Percentiles rank a stretch among this genome's conserved stretches.
Conservation (phyloP, 2,113 vertebrate species). For the Ophiodon elongatus region DNA sequence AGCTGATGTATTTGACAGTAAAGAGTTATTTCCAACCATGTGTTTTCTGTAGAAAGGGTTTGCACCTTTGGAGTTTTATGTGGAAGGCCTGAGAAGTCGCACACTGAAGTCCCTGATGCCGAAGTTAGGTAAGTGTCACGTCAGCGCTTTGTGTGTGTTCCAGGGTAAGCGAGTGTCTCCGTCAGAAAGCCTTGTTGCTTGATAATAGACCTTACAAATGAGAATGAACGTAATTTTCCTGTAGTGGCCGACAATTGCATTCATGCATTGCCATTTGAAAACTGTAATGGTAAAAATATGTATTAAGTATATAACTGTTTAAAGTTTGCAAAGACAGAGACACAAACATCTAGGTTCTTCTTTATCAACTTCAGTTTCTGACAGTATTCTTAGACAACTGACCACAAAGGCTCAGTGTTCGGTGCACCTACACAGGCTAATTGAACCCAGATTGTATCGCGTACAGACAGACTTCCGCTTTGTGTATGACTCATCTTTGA, state of each 20-base stretch:
- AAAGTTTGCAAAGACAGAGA: no score
- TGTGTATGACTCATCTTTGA: no score
- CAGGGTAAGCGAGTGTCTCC: neutral
- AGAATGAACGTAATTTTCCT: no score
- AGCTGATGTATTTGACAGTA: neutral
- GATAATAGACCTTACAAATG: neutral
- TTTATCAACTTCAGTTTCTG: no score
- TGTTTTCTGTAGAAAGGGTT: conserved; percentile 85
- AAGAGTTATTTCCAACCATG: neutral
- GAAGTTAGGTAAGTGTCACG: conserved; percentile 88
- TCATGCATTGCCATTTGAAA: neutral
- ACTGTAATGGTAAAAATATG: no score
- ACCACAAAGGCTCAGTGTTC: no score
- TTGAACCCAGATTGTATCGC: no score
- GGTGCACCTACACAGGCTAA: no score
- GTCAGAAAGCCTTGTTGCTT: neutral
- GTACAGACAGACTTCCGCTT: no score
- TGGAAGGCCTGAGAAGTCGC: conserved; percentile 95
- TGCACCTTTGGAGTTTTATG: conserved; percentile 96
- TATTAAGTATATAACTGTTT: no score
- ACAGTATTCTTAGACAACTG: no score
- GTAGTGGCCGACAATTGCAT: neutral
- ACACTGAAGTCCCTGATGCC: conserved; percentile 92
- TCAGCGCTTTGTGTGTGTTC: neutral
- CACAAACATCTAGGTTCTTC: no score